phyloP scores from a whole-genome alignment of 35 echinoderm and acorn worm species.

The Lytechinus pictus region DNA sequence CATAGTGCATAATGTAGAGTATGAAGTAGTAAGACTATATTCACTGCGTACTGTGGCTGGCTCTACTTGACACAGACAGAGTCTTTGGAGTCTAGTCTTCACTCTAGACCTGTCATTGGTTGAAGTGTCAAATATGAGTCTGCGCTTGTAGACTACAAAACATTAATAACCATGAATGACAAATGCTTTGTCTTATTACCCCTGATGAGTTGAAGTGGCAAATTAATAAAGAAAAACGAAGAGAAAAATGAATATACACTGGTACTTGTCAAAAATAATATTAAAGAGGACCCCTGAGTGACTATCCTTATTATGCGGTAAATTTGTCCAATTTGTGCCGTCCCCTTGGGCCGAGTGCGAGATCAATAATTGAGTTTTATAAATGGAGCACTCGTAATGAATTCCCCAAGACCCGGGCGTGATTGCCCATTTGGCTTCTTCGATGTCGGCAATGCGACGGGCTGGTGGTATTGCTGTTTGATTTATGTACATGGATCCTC shows the following conservation, averaged over 20 bases:
- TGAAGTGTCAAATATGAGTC: no score
- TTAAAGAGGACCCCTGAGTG: background rate
- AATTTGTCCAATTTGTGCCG: background rate
- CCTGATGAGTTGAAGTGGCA: background rate
- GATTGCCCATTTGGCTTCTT: background rate
- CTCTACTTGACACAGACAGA: no score
- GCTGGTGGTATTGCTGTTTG: background rate
- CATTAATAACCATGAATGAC: background rate
- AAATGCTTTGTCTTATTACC: background rate
- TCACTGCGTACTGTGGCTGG: no score
- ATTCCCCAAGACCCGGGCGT: background rate
- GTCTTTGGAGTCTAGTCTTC: no score
- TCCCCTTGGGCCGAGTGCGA: background rate
- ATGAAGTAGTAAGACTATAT: no score
- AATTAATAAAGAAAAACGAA: no score
- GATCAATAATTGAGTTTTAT: background rate
- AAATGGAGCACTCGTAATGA: background rate
- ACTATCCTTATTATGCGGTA: background rate
- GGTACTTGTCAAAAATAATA: no score
- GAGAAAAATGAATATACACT: no score
- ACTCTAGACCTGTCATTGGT: no score
- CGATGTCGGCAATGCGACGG: background rate
- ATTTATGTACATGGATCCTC: background rate
- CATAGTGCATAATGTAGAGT: no score
- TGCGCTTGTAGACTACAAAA: no score